Conservation (phyloP, 2,797 vertebrate species). For the Rousettus madagascariensis region DNA sequence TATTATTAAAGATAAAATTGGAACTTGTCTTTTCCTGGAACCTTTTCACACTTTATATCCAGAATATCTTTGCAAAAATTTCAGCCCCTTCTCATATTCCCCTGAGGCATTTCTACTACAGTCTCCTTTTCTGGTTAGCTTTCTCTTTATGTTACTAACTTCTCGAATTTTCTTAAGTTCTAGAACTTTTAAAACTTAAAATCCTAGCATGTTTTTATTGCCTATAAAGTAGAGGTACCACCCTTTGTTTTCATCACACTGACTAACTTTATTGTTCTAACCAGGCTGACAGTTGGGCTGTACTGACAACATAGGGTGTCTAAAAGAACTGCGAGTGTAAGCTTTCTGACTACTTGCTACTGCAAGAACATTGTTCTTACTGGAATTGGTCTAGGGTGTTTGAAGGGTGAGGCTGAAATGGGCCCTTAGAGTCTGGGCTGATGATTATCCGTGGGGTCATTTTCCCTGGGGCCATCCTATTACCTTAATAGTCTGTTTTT, state of each 20-base stretch:
- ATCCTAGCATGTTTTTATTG: neutral
- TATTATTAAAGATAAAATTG: slow-evolving; percentile 9
- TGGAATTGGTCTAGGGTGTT: neutral
- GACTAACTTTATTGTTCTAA: neutral
- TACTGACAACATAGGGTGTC: neutral
- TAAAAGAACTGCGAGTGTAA: neutral
- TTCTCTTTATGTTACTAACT: neutral
- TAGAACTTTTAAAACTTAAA: slow-evolving; percentile 35
- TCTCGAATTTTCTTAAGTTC: neutral
- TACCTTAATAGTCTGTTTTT: slow-evolving; percentile 1
- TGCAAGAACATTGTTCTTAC: neutral
- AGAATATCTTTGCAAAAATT: neutral
- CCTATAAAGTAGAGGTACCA: neutral
- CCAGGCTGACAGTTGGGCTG: neutral
- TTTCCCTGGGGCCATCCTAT: neutral
- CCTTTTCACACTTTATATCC: neutral
- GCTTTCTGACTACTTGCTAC: neutral
- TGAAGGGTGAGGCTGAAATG: neutral
- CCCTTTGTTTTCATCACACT: neutral
- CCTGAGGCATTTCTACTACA: neutral
- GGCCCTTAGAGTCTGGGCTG: neutral
- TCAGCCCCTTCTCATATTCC: neutral
- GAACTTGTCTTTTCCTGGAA: neutral
- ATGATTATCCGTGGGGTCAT: neutral
- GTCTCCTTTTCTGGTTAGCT: neutral